Percentiles rank a stretch among this genome's conserved stretches.
Conservation (phyloP, 30 jellyfish, hydroid and myxozoan genomes). For the Haliclystus octoradiatus region DNA sequence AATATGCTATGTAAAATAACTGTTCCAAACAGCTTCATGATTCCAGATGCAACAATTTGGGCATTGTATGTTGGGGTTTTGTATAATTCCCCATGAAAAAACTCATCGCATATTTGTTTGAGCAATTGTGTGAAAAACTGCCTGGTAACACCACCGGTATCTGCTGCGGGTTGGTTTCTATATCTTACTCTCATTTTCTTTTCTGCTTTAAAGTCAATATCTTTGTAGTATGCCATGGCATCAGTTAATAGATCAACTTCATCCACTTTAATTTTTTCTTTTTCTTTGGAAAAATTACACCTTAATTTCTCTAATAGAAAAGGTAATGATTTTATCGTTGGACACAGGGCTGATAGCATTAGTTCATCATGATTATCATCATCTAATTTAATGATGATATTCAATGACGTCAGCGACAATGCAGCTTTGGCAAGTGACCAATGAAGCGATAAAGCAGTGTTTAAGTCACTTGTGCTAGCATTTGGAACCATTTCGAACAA, state of each 20-base stretch:
- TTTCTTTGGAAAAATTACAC: background rate
- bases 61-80: background rate
- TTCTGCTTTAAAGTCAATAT: background rate
- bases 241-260: background rate
- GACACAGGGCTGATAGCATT: background rate
- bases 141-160: conserved; percentile 2
- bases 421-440: too few species aligned
- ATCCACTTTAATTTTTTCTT: background rate
- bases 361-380: too few species aligned
- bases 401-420: too few species aligned
- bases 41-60: background rate
- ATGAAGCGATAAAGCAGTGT: too few species aligned
- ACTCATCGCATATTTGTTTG: background rate
- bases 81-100: background rate
- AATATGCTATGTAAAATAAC: background rate
- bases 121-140: background rate
- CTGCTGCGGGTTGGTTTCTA: background rate
- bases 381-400: too few species aligned
- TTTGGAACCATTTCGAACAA: too few species aligned
- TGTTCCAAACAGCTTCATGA: background rate
- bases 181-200: background rate
- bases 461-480: too few species aligned
- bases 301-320: background rate
- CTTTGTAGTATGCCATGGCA: background rate
- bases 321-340: background rate